Conservation (phyloP, 2,888 invertebrate species). For the Euphydryas editha region DNA sequence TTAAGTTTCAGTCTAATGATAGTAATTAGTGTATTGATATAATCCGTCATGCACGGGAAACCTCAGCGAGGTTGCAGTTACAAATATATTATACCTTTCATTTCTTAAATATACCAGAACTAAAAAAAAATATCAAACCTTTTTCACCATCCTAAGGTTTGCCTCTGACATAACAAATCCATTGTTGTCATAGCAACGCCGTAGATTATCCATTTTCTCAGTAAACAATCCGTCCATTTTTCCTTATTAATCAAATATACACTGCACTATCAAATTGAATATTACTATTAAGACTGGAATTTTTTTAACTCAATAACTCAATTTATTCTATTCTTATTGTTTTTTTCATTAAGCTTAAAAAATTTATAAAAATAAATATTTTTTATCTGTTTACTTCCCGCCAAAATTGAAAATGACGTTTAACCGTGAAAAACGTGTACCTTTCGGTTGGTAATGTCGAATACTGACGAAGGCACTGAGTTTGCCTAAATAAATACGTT, state of each 20-base stretch:
- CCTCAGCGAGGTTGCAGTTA: constrained; percentile 38
- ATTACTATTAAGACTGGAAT: too few relatives aligned
- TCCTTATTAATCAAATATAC: constrained; percentile 34
- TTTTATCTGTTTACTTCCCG: constrained; percentile 52
- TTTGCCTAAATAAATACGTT: constrained; percentile 59
- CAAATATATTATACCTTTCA: constrained; percentile 26
- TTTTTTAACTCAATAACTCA: too few relatives aligned
- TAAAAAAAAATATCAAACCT: constrained; percentile 48
- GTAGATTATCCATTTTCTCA: constrained; percentile 53
- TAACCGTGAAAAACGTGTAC: constrained; percentile 51
- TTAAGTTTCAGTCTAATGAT: constrained; percentile 22
- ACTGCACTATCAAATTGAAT: constrained; percentile 45
- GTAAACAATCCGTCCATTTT: constrained; percentile 22
- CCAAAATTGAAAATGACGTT: constrained; percentile 45
- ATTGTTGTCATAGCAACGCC: constrained; percentile 66
- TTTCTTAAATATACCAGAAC: constrained; percentile 29
- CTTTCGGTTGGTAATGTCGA: constrained; percentile 52
- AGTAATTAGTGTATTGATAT: constrained; percentile 38
- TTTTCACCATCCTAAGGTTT: constrained; percentile 54
- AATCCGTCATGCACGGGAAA: constrained; percentile 50
- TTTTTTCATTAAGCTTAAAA: too few relatives aligned
- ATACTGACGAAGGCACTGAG: constrained; percentile 56
- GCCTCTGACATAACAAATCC: constrained; percentile 72
- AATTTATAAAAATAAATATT: constrained; percentile 20
- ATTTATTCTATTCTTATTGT: too few relatives aligned